A percentile compares a stretch with the other conserved stretches of the same genome.
Evolutionary conservation across 2,888 invertebrate species (phyloP).

Genomic region (Cantharis flavilabris): DNA sequence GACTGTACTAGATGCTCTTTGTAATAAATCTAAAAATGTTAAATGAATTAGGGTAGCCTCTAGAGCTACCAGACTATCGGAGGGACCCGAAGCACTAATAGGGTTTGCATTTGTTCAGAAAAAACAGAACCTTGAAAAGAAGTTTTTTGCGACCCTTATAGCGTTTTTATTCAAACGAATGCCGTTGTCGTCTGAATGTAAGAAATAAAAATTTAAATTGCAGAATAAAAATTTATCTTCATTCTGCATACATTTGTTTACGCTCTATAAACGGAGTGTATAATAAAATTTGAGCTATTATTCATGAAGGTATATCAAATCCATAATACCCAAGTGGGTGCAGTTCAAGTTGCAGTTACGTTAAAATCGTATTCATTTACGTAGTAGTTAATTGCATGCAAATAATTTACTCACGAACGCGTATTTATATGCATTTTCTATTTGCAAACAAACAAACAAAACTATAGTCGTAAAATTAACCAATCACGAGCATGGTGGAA

Average conservation of each 20-base stretch:
- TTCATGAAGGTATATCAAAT: neutral
- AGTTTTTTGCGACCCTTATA: neutral
- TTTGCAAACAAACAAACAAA: neutral
- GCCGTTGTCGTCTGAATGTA: neutral
- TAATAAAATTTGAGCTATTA: neutral
- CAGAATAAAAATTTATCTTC: neutral
- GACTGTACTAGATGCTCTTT: too few relatives aligned
- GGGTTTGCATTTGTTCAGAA: neutral
- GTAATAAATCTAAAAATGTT: too few relatives aligned
- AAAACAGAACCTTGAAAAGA: neutral
- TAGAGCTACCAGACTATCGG: too few relatives aligned
- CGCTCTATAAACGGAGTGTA: neutral
- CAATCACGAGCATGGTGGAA: too few relatives aligned
- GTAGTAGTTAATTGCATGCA: neutral
- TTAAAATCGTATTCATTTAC: neutral
- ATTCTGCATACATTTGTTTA: neutral
- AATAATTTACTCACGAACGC: neutral
- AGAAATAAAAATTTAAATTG: neutral
- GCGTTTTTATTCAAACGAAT: neutral
- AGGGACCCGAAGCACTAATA: neutral
- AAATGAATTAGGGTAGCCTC: too few relatives aligned
- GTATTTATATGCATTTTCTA: neutral
- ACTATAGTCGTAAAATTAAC: too few relatives aligned
- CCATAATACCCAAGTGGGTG: neutral
- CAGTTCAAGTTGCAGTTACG: neutral